Evolutionary conservation across 2,888 invertebrate genomes (phyloP).

Genomic region (Oscheius sp.): DNA sequence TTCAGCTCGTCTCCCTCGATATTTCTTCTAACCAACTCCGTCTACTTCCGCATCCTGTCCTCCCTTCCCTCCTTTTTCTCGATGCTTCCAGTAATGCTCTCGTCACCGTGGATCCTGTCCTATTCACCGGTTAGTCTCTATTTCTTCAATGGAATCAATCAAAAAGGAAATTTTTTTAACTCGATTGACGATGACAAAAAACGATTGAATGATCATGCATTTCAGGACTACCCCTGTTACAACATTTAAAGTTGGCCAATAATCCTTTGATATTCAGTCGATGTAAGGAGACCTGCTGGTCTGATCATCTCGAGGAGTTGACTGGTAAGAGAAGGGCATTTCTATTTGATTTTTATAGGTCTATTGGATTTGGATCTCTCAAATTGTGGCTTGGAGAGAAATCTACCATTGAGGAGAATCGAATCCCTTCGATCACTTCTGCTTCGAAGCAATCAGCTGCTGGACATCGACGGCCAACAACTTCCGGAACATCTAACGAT

Average conservation of each 20-base stretch:
- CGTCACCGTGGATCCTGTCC: conserved; percentile 46
- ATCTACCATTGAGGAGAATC: conserved; percentile 37
- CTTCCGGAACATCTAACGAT: conserved; percentile 48
- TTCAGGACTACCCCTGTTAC: conserved; percentile 32
- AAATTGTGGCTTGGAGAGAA: conserved; percentile 44
- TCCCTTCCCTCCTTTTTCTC: conserved; percentile 60
- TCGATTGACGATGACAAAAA: background rate
- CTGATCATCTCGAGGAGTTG: conserved; percentile 49
- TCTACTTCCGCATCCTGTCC: conserved; percentile 55
- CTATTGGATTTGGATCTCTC: conserved; percentile 60
- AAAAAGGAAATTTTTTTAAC: background rate
- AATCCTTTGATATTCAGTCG: conserved; percentile 26
- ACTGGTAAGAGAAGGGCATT: conserved; percentile 27
- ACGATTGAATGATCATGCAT: no score
- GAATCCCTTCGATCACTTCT: conserved; percentile 34
- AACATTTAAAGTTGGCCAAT: conserved; percentile 24
- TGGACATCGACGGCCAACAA: conserved; percentile 42
- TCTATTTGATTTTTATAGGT: background rate
- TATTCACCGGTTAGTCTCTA: conserved; percentile 43
- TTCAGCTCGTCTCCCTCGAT: conserved; percentile 52
- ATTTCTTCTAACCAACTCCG: conserved; percentile 46
- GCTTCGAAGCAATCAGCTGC: conserved; percentile 41
- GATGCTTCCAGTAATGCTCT: conserved; percentile 59
- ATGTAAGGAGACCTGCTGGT: conserved; percentile 42
- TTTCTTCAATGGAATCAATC: background rate